phyloP scores from a whole-genome alignment of 1,140 invertebrate genomes.

The Agrilus planipennis region DNA sequence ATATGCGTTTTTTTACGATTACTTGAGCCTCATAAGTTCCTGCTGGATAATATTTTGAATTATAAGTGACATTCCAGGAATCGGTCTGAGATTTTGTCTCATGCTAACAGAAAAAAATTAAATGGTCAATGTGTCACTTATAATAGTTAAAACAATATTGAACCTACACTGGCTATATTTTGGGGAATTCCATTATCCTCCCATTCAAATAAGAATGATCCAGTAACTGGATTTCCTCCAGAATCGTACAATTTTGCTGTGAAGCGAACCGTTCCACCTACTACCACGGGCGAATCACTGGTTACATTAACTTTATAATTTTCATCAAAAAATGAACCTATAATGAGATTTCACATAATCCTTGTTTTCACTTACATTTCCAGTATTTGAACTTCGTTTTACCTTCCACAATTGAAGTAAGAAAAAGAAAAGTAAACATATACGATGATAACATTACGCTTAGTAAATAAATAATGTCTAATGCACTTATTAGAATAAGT shows the following conservation, averaged over 20 bases:
- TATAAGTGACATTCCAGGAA: slow-evolving; percentile 49
- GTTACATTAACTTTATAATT: slow-evolving; percentile 18
- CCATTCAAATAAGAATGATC: slow-evolving; percentile 39
- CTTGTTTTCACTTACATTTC: no score
- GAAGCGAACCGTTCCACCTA: slow-evolving; percentile 51
- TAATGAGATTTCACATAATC: no score
- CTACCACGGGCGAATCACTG: slow-evolving; percentile 48
- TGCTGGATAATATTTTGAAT: slow-evolving; percentile 37
- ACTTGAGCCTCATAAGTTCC: slow-evolving; percentile 51
- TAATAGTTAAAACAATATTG: neutral
- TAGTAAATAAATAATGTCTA: no score
- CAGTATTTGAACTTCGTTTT: no score
- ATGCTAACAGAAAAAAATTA: slow-evolving; percentile 25
- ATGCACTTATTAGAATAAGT: no score
- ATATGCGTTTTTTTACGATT: slow-evolving; percentile 37
- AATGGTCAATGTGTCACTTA: slow-evolving; percentile 1
- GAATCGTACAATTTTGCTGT: slow-evolving; percentile 41
- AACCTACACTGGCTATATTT: slow-evolving; percentile 39
- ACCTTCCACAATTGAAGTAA: no score
- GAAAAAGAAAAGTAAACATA: no score
- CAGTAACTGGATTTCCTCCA: slow-evolving; percentile 30
- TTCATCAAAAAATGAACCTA: neutral
- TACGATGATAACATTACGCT: no score
- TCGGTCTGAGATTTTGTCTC: slow-evolving; percentile 24
- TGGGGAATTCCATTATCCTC: slow-evolving; percentile 42